Evolutionary conservation across 2,113 vertebrate genomes (phyloP), one percentile per base, ranked within the genome.

Genomic region (Hippotragus niger): DNA sequence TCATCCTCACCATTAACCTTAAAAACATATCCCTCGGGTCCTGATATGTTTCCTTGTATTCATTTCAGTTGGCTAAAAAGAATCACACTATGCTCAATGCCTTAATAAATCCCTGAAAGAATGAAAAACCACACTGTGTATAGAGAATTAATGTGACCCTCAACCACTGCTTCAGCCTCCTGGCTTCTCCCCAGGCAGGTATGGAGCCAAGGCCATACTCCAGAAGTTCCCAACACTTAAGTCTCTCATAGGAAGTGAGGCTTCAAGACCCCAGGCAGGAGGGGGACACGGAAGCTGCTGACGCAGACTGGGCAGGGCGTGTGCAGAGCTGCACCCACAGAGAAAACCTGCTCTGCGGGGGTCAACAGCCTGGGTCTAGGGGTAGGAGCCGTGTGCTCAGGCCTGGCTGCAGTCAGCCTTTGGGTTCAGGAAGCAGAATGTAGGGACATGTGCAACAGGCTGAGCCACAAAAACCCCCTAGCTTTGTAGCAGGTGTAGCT

Each of bases 41-140:
- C 96, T 23, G 53, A 23, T 57, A 10, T 21, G 29, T 45, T 12
- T 88, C 94, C 87, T 80, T 53, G 52, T 88, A 27, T 80, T 93
- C 92, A 81, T 89, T 96, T 92, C 81, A 90, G 64, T 88, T 82
- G 78, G 60, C 94, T 91, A 88, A 57, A 92, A 74, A 74, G 23
- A 91, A 85, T 71, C 76, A 95, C 87, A 96, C 88, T 95, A 80
- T 97, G 96, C 91, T 95, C 60, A 71, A 95, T 97, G 98, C 98
- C 98, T 98, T 98, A 98, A 97, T 96, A 96, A 95, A 91, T 62
- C 88, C 92, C 95, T 71, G 16, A 94, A 76, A 87, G 67, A 83
- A 91, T 29, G 14, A 21, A 64, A 80, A 83, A 16, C 40, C 58
- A 91, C 14, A 4, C 71, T 9, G 84, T 86, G 89, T 93, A 29